Base-by-base conservation (phyloP, 2,888 invertebrate genomes). In the Caenorhabditis uteleia region DNA sequence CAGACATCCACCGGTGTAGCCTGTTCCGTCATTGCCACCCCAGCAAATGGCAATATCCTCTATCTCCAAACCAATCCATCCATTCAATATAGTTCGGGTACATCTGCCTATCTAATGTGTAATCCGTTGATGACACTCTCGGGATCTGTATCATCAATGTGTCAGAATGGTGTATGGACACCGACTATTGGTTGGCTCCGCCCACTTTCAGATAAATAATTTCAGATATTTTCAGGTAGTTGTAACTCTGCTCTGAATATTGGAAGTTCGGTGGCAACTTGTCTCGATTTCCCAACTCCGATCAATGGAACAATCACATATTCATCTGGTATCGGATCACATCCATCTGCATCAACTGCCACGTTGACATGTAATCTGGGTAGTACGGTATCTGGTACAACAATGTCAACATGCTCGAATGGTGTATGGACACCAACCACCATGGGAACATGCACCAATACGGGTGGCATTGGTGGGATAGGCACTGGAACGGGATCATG, bases 101-200 rank as follows among this genome's bases (percentile, higher is more conserved):
- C 77, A 1, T 51, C 64, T 8, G 78, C 70, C 2, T 68, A 74
- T 20, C 29, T 78, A 25, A 70, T 62, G 39, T 78, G 78, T 38
- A 64, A 61, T 42, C 23, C 65, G 10, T 75, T 74, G 12, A 62
- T 29, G 39, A 56, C 57, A 10, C 49, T 70, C 3, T 53, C 54
- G 12, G 76, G 76, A 12, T 48, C 72, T 7, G 34, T 70, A 10
- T 50, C 62, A 12, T 20, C 69, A 2, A 36, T 62, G 23, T 76
- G 76, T 39, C 26, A 51, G 14, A 70, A 70, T 40, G 71, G 69
- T 16, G 39, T 40, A 10, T 76, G 76, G 76, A 54, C 68, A n/a
- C 76, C 76, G 10, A 18, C 44, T 4, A 47, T 69, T 10, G 71
- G 71, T 55, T 14, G n/a, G n/a, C n/a, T n/a, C n/a, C n/a, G n/a